Evolutionary conservation across 2,113 vertebrate species (phyloP).

Genomic region (Mustela nigripes): DNA sequence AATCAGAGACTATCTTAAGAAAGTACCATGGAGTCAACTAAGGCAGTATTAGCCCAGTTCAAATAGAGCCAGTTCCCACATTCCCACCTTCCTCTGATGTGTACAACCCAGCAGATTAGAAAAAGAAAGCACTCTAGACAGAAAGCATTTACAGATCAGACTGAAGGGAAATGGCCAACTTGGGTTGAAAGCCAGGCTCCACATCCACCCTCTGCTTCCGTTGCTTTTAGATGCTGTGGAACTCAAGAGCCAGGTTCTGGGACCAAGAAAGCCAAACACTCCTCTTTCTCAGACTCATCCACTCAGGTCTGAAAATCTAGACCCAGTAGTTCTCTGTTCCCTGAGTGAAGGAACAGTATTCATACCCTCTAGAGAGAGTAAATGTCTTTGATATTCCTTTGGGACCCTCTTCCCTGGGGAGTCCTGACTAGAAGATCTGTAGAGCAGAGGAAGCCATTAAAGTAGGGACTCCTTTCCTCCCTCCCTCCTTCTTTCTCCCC

Average conservation of each 20-base stretch:
- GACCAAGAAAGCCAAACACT: not conserved
- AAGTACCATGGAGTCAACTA: not conserved
- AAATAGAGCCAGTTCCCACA: not conserved
- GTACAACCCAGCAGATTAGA: not conserved
- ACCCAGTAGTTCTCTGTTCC: not conserved
- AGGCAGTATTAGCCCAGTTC: not conserved
- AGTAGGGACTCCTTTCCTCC: not conserved
- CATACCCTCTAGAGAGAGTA: not conserved
- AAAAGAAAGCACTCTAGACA: not conserved
- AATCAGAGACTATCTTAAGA: not conserved
- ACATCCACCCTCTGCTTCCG: not conserved
- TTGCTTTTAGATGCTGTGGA: not conserved
- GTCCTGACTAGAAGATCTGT: not conserved
- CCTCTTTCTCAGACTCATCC: not conserved
- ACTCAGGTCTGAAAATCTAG: not conserved
- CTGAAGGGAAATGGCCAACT: not conserved
- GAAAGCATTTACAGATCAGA: not conserved
- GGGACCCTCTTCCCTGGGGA: not conserved
- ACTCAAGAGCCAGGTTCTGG: not conserved
- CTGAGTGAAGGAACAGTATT: not conserved
- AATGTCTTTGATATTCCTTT: not conserved
- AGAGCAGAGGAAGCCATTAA: not conserved
- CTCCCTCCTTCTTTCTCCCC: not conserved
- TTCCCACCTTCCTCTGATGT: too few relatives aligned
- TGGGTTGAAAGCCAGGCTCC: not conserved